Conservation (phyloP, 1,140 invertebrate genomes). For the Temnothorax curvispinosus region DNA sequence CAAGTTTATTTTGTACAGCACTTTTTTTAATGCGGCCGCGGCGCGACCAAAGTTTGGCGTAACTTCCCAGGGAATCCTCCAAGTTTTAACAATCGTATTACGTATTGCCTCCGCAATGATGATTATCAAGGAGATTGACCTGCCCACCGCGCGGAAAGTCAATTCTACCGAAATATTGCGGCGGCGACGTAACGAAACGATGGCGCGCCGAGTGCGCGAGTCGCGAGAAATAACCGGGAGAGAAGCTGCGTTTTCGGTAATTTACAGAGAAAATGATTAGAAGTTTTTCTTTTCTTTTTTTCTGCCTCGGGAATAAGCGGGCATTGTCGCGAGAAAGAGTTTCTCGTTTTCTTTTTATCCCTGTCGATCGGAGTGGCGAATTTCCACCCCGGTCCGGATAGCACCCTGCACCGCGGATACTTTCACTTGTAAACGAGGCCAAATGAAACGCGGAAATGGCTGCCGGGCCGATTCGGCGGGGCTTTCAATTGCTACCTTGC, state of each 20-base stretch:
- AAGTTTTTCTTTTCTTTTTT: background rate
- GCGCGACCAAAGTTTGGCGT: conserved; percentile 1
- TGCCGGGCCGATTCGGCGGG: conserved; percentile 38
- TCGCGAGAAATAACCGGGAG: background rate
- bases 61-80: background rate
- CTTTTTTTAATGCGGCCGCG: conserved; percentile 3
- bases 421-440: conserved; percentile 55
- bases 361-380: conserved; percentile 17
- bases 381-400: background rate
- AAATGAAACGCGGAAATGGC: conserved; percentile 55
- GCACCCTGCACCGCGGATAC: background rate
- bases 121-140: conserved; percentile 32
- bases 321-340: background rate
- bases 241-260: conserved; percentile 6
- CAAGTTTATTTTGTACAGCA: conserved; percentile 46
- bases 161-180: conserved; percentile 9
- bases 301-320: background rate
- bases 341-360: conserved; percentile 20
- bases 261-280: background rate
- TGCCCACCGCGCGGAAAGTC: background rate
- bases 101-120: conserved; percentile 33
- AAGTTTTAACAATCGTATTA: conserved; percentile 55
- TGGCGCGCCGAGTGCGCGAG: background rate
- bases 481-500: conserved; percentile 54
- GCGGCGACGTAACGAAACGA: background rate